Conservation (phyloP, 2,888 invertebrate genomes). For the Agrilus biguttatus region DNA sequence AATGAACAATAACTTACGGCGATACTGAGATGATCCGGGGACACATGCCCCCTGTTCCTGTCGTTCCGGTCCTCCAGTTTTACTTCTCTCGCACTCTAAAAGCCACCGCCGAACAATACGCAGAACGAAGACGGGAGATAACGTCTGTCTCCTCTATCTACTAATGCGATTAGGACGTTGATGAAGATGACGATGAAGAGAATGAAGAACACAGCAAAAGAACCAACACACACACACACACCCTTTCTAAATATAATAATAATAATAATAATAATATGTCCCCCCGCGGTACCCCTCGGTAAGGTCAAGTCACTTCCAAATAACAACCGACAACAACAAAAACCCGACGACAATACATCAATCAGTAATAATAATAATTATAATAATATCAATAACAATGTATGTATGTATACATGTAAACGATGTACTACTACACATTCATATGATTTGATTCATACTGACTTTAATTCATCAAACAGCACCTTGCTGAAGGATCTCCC, state of each 20-base stretch:
- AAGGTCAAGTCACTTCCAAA: conserved; percentile 2
- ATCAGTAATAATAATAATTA: too few species aligned
- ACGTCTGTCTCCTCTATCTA: too few species aligned
- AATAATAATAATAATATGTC: conserved; percentile 2
- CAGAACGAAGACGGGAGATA: too few species aligned
- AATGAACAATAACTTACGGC: conserved; percentile 25
- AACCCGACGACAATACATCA: conserved; percentile 8
- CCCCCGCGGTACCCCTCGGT: conserved; percentile 12
- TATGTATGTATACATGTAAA: conserved; percentile 4
- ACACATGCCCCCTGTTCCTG: conserved; percentile 31
- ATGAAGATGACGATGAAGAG: too few species aligned
- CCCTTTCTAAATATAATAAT: too few species aligned
- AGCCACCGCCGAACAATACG: background rate
- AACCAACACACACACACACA: too few species aligned
- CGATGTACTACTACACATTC: conserved; percentile 25
- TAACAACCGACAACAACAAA: conserved; percentile 1
- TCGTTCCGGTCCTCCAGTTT: conserved; percentile 32
- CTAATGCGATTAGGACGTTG: too few species aligned
- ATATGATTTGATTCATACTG: conserved; percentile 36
- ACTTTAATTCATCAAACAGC: conserved; percentile 32
- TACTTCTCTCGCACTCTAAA: conserved; percentile 12
- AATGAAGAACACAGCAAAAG: too few species aligned
- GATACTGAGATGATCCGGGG: conserved; percentile 26
- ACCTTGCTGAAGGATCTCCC: conserved; percentile 18
- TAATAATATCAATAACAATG: background rate